Evolutionary conservation across 2,888 invertebrate genomes (phyloP), one percentile per base, ranked within the genome.

Genomic region (Germaria angustata): DNA sequence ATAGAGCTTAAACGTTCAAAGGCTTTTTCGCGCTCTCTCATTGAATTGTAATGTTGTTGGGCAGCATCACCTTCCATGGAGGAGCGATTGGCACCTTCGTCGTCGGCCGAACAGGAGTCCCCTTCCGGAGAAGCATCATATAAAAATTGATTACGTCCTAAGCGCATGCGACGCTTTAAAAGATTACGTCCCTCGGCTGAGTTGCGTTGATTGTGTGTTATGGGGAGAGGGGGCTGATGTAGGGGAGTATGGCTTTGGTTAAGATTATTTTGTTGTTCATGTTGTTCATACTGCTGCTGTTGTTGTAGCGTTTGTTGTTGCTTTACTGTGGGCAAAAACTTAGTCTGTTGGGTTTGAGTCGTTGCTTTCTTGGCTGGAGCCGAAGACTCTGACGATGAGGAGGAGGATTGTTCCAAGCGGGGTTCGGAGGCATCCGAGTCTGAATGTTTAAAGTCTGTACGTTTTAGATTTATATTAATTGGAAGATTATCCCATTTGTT

Each of bases 401-500:
- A 59, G n/a, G 85, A 85, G 6, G 84, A 86, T 15, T 79, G 24
- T 11, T 75, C 69, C 32, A 66, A 24, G 46, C 68, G 76, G 68
- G 71, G 34, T 82, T 84, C 80, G 0, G 66, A 78, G 20, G 72
- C 57, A 55, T 69, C 83, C 24, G 78, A 69, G 49, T 84, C 85
- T 28, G 84, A 72, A 8, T 80, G 61, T 53, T 86, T 82, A 36
- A 79, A 76, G 15, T 75, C 82, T 32, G 41, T 59, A 32, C 44
- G 75, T 28, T 77, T 78, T 2, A 82, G 28, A 66, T 72, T 84
- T 6, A 86, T 53, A 73, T 86, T 85, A 34, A 95, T 93, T 17
- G 94, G 93, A 63, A 95, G 91, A 91, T 95, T 94, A 89, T 95
- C 95, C 88, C 93, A 94, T 90, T 94, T 94, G 89, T 95, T 95